Base-by-base conservation (phyloP, 2,113 vertebrate genomes). In the Jaculus jaculus region DNA sequence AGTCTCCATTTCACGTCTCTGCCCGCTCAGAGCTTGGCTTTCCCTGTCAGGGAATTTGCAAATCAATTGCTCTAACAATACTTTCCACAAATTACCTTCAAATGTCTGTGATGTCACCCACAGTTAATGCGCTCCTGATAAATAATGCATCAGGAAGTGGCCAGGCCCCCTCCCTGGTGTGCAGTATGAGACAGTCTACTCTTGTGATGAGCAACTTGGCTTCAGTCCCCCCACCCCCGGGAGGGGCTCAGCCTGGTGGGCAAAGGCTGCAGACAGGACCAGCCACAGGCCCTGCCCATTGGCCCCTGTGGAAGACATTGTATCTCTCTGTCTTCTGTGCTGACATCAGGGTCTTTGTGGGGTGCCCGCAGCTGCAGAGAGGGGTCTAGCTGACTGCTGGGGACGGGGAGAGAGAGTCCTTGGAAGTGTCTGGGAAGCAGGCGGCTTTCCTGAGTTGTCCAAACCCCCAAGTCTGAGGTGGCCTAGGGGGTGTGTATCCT, bases 91-190 rank as follows among this genome's bases (percentile, higher is more conserved):
- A 97, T 96, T 97, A 92, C 95, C 96, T 96, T 95, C 91, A 71
- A 97, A 92, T 83, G 93, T 94, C 66, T 94, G 94, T 97, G 96
- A 98, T 98, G 97, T 97, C 96, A 97, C 92, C 93, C 93, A 78
- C 77, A 71, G 78, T 97, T 97, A 97, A 97, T 96, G 85, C 60
- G 89, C 84, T 96, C 74, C 84, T 96, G 91, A 97, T 98, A 97
- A 98, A 97, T 97, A 98, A 98, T 95, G 75, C 94, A 97, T 96
- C 94, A 97, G 87, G 73, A 96, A 97, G 96, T 87, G 60, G 42
- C 90, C 90, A 66, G 65, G 81, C 87, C 51, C 71, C 63, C 77
- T 73, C 72, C 79, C 81, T 80, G 72, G 89, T 42, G 37, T 58
- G 69, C 60, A 91, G 37, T 42, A 60, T 23, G 85, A 75, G 72